Base-by-base conservation (phyloP, 2,113 vertebrate species). In the Phasianus colchicus region DNA sequence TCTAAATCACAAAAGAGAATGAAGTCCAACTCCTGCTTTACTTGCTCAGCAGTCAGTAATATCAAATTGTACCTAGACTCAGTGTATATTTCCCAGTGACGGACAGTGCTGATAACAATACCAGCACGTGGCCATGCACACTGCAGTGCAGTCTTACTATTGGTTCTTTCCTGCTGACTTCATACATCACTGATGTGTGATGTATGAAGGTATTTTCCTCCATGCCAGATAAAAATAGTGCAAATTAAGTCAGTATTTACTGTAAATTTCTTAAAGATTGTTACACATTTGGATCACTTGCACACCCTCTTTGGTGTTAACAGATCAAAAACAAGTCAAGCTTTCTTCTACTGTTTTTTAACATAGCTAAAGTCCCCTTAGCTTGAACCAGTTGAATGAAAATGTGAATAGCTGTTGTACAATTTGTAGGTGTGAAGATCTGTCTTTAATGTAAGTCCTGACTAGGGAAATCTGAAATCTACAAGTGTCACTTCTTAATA, bases 81-180 rank as follows among this genome's bases (percentile, higher is more conserved):
- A 64, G 47, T 16, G 40, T 29, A 43, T 34, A 13, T 43, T 87
- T 76, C 8, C 25, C 69, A 69, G 82, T 76, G 83, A 87, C 0
- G 0, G 40, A 50, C 2, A 60, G 38, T 66, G 43, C 60, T 88
- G 80, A 92, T 47, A 11, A 71, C 73, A 92, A 17, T 50, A 18
- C 55, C 57, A 78, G 58, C 4, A 0, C 8, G 34, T 77, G 50
- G 55, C 45, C 80, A 29, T 71, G 55, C 40, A 27, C 27, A 36
- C 40, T 20, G 55, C 64, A 45, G 55, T 57, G 40, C 7, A 94
- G 88, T 29, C 43, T 52, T 83, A 43, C 52, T 40, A 66, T 80
- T 76, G 61, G 45, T 83, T 86, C 80, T 86, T 93, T 93, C n/a
- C 69, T 42, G 72, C 45, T 88, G 60, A 60, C 55, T 81, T 75